Evolutionary conservation across 2,113 vertebrate species (phyloP), one percentile per base, ranked within the genome.

Genomic region (Alouatta palliata): DNA sequence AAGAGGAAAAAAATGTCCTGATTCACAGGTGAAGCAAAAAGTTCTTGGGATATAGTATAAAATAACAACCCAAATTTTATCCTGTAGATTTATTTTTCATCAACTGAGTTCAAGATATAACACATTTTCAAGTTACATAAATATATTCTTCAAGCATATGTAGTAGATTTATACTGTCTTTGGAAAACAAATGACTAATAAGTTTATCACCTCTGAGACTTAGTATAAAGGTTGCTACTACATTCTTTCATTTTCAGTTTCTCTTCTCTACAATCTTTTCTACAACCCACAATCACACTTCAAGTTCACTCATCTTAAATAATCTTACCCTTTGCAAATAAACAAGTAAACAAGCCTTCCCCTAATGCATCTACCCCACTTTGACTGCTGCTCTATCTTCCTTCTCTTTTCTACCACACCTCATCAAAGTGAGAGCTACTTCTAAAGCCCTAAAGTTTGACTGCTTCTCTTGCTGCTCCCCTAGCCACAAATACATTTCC

Each of bases 111-210:
- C 27, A 88, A 88, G 49, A 54, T 56, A 58, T 2, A 77, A 43
- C 23, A 94, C 20, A 89, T 56, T 79, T 96, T 90, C 52, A 92
- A 25, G 64, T 68, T 92, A 54, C 8, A 56, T 76, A 88, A 37
- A 49, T 71, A 2, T 61, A 37, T 75, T 87, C 23, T 61, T 87
- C n/a, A 79, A 76, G 13, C 16, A 4, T 94, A 56, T 40, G 6
- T 95, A 20, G 58, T 9, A 93, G 27, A 35, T 77, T 68, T 79
- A 6, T 16, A 64, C 14, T 47, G 9, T 8, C 12, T 66, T 90
- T 79, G 83, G 20, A 54, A 73, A 90, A 66, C 6, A 10, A 54
- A 17, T 79, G 12, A 0, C 79, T 82, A 40, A 14, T 45, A 52
- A 47, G 25, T 45, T 90, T 0, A 20, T 35, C 66, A 40, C 27